These are phyloP conservation scores for Bombyx mandarina DNA, from an alignment of 1,140 invertebrate species.

Conservation along the genomic window DNA sequence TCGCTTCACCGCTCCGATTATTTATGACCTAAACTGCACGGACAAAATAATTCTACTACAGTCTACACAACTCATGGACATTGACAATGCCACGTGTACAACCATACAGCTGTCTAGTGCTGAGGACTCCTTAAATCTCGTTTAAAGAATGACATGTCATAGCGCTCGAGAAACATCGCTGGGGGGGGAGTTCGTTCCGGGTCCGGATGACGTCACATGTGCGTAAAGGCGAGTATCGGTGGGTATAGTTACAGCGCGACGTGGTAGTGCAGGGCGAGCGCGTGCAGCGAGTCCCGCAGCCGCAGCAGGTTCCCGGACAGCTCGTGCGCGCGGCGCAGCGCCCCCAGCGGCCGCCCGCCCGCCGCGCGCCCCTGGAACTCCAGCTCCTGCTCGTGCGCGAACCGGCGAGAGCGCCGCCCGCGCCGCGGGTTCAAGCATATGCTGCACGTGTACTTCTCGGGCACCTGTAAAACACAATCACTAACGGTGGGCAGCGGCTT, in stretches of 20 bases:
- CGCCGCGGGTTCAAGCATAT: conserved; percentile 86
- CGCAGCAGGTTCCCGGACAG: conserved; percentile 79
- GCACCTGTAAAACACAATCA: conserved; percentile 75
- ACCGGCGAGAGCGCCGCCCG: conserved; percentile 79
- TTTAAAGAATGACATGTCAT: not conserved
- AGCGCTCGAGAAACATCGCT: not conserved
- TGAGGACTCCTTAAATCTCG: not conserved
- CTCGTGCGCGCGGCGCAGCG: conserved; percentile 79
- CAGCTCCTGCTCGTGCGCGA: conserved; percentile 90
- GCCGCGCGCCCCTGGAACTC: conserved; percentile 86
- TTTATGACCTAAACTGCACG: no score
- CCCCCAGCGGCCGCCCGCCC: conserved; percentile 60
- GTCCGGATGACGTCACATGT: no score
- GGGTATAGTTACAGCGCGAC: conserved; percentile 78
- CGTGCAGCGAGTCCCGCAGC: conserved; percentile 78
- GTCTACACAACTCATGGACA: no score
- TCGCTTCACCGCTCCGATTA: no score
- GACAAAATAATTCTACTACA: no score
- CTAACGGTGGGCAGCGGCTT: no score
- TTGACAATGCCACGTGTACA: no score
- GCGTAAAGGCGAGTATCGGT: not conserved
- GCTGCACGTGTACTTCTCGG: conserved; percentile 91
- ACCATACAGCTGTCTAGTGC: no score
- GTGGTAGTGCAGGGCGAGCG: conserved; percentile 81
- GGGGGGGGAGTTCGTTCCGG: no score